Percentiles rank a stretch among this genome's conserved stretches.
Conservation (phyloP, 2,113 vertebrate genomes). For the Limnothrissa miodon region DNA sequence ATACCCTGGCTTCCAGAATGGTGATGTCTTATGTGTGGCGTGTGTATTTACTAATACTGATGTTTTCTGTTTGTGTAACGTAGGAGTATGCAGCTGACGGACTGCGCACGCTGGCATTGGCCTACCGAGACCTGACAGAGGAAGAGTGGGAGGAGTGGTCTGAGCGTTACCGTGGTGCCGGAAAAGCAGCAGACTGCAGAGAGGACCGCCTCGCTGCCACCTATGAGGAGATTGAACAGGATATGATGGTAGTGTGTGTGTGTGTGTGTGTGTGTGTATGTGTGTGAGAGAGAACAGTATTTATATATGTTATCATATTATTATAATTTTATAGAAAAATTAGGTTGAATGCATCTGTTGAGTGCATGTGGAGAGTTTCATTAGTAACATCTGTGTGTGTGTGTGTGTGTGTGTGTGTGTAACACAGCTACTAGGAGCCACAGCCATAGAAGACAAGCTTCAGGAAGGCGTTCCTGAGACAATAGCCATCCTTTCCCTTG, state of each 20-base stretch:
- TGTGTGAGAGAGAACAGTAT: too few relatives aligned
- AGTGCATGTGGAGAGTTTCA: too few relatives aligned
- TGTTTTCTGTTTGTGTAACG: neutral
- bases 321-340: too few relatives aligned
- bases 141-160: constrained; percentile 83
- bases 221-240: constrained; percentile 89
- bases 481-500: constrained; percentile 85
- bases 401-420: too few relatives aligned
- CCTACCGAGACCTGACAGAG: constrained; percentile 87
- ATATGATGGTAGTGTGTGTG: constrained; percentile 86
- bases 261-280: constrained; percentile 58
- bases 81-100: constrained; percentile 80
- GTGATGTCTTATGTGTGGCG: neutral
- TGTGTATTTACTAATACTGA: neutral
- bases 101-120: constrained; percentile 83
- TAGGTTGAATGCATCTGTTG: too few relatives aligned
- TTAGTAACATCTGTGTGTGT: too few relatives aligned
- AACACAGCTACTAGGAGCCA: constrained; percentile 84
- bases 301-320: too few relatives aligned
- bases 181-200: constrained; percentile 69
- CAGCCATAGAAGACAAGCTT: constrained; percentile 92
- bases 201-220: constrained; percentile 82
- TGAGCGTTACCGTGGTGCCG: constrained; percentile 69
- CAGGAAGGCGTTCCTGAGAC: constrained; percentile 93
- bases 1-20: neutral